These are phyloP conservation scores for Solea solea DNA, from an alignment of 2,113 vertebrate genomes.

Conservation along the genomic window DNA sequence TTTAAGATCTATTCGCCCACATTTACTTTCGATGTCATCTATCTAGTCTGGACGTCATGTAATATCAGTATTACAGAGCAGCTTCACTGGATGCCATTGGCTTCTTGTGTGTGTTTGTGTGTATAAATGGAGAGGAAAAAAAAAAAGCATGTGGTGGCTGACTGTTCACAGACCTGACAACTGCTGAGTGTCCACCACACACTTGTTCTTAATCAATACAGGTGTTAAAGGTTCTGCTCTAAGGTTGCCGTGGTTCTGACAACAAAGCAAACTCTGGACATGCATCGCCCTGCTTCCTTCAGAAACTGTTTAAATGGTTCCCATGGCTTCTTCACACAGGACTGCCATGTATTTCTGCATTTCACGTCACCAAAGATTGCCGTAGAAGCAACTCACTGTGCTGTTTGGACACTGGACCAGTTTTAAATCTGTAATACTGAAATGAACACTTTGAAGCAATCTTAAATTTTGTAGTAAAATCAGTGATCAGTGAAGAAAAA, in stretches of 20 bases:
- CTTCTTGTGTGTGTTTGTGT: constrained; percentile 18
- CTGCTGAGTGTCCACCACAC: constrained; percentile 2
- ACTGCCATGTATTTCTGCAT: constrained; percentile 2
- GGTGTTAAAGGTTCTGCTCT: constrained; percentile 1
- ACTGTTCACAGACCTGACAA: not conserved
- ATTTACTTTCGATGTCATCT: not conserved
- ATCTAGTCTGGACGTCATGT: no score
- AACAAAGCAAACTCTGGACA: not conserved
- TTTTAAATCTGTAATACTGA: constrained; percentile 1
- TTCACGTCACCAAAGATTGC: constrained; percentile 37
- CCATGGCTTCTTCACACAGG: not conserved
- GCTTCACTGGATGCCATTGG: not conserved
- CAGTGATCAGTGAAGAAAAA: not conserved
- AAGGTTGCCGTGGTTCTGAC: not conserved
- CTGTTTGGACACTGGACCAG: not conserved
- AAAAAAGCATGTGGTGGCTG: constrained; percentile 5
- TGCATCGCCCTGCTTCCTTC: constrained; percentile 3
- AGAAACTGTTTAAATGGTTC: constrained; percentile 22
- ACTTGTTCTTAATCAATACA: not conserved
- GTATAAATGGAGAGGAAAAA: not conserved
- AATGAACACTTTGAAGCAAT: not conserved
- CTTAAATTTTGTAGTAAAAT: not conserved
- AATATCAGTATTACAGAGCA: constrained; percentile 28
- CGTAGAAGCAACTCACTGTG: constrained; percentile 14
- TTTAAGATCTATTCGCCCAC: constrained; percentile 13